Evolutionary conservation across 2,888 invertebrate species (phyloP), one percentile per base, ranked within the genome.

Genomic region (Papilio protenor): DNA sequence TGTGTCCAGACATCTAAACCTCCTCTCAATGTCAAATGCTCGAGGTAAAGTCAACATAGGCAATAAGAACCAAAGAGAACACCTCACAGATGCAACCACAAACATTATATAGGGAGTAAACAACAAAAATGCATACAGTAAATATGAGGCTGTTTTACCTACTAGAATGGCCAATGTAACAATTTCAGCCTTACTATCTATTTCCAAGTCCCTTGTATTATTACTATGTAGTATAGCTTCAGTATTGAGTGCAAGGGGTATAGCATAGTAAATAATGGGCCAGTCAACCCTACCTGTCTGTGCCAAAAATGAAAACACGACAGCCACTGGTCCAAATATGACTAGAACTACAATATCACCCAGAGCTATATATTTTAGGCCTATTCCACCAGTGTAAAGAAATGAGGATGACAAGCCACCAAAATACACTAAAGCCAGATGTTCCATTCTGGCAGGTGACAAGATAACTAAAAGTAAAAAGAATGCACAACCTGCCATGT

Each of bases 191-290:
- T 96, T 96, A 80, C 96, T 96, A 87, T 99, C 99, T 79, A 96
- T 96, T 86, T 98, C 98, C 83, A 98, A 96, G 92, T 99, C 99
- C 82, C 99, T 96, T 0, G 98, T 98, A 89, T 99, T 99, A 89
- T 99, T 99, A 86, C 98, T 98, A 89, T 99, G 99, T 78, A 99
- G 94, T 86, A 99, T 99, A 73, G 99, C 99, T 90, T 99, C 99
- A 1, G 98, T 98, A 87, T 98, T 99, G 33, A 99, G 92, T 14
- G 99, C 99, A 80, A 99, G 92, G 10, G 99, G 99, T 85, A 99
- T 96, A 40, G 99, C 98, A 93, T 99, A 99, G 85, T 98, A 97
- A 84, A 99, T 97, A 1, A 98, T 98, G 70, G 97, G 96, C 97
- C 98, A 97, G 87, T 98, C 98, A n/a, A 98, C 96, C 81, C 96